These are phyloP conservation scores for Astyanax mexicanus DNA, from an alignment of 2,797 vertebrate genomes.

Conservation along the genomic window DNA sequence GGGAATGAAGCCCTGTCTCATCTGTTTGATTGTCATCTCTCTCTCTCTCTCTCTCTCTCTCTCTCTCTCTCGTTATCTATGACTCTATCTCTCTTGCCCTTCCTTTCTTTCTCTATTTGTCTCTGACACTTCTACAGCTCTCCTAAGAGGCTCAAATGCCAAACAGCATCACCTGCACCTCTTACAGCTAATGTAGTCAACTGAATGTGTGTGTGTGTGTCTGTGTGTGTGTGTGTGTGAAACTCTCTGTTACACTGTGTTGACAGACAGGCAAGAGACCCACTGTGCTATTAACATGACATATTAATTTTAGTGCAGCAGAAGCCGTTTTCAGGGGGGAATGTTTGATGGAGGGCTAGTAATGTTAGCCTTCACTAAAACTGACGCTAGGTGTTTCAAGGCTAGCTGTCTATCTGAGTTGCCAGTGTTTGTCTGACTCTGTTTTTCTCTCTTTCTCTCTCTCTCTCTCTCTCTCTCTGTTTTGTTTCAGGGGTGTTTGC, in stretches of 20 bases:
- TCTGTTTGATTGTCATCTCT: neutral
- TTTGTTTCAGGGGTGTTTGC: slow-evolving; percentile 79
- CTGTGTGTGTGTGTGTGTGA: slow-evolving; percentile 32
- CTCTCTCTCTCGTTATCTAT: slow-evolving; percentile 28
- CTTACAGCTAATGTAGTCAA: slow-evolving; percentile 42
- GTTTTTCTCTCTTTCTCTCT: slow-evolving; percentile 5
- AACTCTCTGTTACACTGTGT: slow-evolving; percentile 61
- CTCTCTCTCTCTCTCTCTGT: slow-evolving; percentile 13
- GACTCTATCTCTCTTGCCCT: slow-evolving; percentile 21
- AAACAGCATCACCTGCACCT: neutral
- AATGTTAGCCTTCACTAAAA: slow-evolving; percentile 23
- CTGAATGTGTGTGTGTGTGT: slow-evolving; percentile 43
- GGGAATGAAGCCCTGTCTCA: too few relatives aligned
- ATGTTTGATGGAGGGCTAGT: slow-evolving; percentile 15
- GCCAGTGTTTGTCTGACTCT: neutral
- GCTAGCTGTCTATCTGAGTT: neutral
- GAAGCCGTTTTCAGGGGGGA: slow-evolving; percentile 20
- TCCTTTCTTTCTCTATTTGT: slow-evolving; percentile 13
- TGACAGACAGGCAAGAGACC: slow-evolving; percentile 71
- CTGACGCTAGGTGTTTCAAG: slow-evolving; percentile 24
- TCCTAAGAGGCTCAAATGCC: slow-evolving; percentile 27
- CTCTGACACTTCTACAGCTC: slow-evolving; percentile 21
- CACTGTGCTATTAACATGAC: slow-evolving; percentile 47
- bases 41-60: slow-evolving; percentile 8
- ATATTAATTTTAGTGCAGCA: slow-evolving; percentile 45